phyloP scores from a whole-genome alignment of 2,888 invertebrate genomes.

The Archaeoteleia sp. region DNA sequence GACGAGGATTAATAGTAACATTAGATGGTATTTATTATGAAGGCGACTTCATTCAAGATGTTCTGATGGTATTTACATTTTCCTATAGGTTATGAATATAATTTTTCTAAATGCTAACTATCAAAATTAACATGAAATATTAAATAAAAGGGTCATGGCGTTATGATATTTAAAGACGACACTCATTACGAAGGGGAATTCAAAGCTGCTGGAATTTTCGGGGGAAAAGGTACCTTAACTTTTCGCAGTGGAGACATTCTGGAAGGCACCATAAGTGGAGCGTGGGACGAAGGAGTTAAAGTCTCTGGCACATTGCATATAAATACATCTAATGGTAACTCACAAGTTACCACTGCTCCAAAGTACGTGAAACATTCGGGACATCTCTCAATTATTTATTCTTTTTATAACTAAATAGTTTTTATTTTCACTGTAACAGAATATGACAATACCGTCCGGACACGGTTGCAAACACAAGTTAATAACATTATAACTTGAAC shows the following conservation, averaged over 20 bases:
- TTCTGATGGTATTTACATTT: conserved; percentile 79
- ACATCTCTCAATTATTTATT: no score
- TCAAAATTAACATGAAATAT: neutral
- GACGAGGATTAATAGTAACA: conserved; percentile 90
- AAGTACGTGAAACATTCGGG: conserved; percentile 27
- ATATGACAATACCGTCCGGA: no score
- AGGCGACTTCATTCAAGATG: conserved; percentile 87
- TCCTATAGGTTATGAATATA: conserved; percentile 13
- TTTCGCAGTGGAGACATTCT: conserved; percentile 86
- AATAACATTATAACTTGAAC: no score
- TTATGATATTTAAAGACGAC: conserved; percentile 92
- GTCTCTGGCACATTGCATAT: conserved; percentile 84
- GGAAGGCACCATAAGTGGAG: conserved; percentile 84
- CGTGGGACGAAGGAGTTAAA: conserved; percentile 86
- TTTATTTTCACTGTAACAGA: no score
- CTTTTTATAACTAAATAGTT: no score
- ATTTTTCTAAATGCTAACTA: no score
- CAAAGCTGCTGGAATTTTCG: conserved; percentile 84
- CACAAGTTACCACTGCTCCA: conserved; percentile 55
- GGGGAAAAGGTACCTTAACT: conserved; percentile 87
- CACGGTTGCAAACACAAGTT: no score
- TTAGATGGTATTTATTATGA: conserved; percentile 94
- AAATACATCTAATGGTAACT: conserved; percentile 79
- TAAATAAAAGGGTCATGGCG: conserved; percentile 83
- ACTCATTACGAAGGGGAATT: conserved; percentile 94